A percentile compares a stretch with the other conserved stretches of the same genome.
Evolutionary conservation across 1,140 invertebrate species (phyloP).

Genomic region (Steinernema feltiae): DNA sequence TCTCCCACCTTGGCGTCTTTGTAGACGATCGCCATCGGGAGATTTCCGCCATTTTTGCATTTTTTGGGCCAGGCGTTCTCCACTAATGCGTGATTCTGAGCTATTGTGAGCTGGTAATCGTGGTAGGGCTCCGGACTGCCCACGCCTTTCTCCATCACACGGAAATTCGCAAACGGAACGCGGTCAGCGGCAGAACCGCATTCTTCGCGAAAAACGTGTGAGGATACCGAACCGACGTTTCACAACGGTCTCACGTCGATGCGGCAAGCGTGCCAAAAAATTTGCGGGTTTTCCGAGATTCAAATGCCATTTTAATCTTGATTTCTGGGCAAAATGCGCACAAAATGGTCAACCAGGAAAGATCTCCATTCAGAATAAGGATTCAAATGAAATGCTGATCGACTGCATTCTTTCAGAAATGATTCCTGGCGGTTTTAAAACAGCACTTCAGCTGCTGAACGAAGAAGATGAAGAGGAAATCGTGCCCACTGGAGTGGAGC

Average conservation of each 20-base stretch:
- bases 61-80: neutral
- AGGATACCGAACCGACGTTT: no score
- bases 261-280: no score
- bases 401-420: neutral
- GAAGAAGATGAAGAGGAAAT: neutral
- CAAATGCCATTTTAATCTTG: no score
- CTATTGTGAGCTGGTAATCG: neutral
- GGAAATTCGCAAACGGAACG: neutral
- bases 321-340: no score
- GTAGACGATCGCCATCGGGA: neutral
- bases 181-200: neutral
- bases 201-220: neutral
- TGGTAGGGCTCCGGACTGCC: neutral
- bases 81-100: neutral
- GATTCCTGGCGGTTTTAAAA: neutral
- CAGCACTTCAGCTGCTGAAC: neutral
- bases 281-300: no score
- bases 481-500: neutral
- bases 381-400: neutral
- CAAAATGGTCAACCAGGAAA: no score
- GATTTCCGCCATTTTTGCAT: neutral
- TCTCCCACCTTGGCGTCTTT: neutral
- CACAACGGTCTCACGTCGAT: no score
- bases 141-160: neutral
- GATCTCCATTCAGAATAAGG: no score